Evolutionary conservation across 2,797 vertebrate species (phyloP).

Genomic region (Centropyge bicolor): DNA sequence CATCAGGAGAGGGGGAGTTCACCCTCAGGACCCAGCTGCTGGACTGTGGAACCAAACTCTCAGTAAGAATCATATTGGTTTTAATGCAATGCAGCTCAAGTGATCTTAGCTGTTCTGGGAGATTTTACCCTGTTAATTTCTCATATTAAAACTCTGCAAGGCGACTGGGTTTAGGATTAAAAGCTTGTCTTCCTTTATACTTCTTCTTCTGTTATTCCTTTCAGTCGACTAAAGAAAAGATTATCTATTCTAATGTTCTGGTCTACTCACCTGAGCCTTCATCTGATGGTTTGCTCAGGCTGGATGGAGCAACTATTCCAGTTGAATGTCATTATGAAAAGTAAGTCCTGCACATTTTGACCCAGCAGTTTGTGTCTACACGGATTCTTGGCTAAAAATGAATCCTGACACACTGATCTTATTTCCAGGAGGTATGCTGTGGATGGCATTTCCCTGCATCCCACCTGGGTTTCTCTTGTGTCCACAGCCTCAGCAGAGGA

Average conservation of each 20-base stretch:
- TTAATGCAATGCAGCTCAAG: not conserved
- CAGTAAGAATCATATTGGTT: constrained; percentile 60
- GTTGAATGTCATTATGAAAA: constrained; percentile 81
- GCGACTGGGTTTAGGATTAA: not conserved
- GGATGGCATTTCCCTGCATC: constrained; percentile 60
- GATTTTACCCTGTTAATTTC: not conserved
- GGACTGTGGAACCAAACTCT: constrained; percentile 77
- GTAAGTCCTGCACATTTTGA: constrained; percentile 46
- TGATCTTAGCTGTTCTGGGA: not conserved
- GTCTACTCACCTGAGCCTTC: constrained; percentile 75
- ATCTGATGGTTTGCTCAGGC: constrained; percentile 68
- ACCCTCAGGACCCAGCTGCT: constrained; percentile 60
- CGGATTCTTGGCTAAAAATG: no score
- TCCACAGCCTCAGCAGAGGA: constrained; percentile 47
- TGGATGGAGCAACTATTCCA: constrained; percentile 68
- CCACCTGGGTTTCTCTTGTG: constrained; percentile 71
- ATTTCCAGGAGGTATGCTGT: constrained; percentile 73
- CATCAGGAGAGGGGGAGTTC: constrained; percentile 58
- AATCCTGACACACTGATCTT: not conserved
- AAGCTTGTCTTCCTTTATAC: not conserved
- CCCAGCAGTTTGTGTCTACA: not conserved
- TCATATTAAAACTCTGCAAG: not conserved
- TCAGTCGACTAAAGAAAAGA: constrained; percentile 73
- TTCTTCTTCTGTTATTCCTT: not conserved
- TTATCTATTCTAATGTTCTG: constrained; percentile 78